Base-by-base conservation (phyloP, 2,113 vertebrate species). In the Condylura cristata region DNA sequence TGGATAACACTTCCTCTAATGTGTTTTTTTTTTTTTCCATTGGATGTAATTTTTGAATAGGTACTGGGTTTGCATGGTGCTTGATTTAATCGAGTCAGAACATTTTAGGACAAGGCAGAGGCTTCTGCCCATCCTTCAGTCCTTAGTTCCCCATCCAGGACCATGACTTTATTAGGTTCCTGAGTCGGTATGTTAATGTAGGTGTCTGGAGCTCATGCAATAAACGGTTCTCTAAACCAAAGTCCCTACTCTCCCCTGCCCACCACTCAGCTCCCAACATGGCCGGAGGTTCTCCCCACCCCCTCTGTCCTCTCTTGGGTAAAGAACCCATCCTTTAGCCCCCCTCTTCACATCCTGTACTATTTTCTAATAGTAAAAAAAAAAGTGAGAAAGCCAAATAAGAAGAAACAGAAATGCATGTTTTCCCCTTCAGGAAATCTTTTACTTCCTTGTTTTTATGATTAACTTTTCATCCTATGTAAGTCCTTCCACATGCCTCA, bases 41-140 rank as follows among this genome's bases (percentile, higher is more conserved):
- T 2, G 6, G 76, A 44, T 94, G 51, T 34, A 79, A 46, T 37
- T 72, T 94, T 94, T 22, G 8, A 66, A 37, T 66, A 39, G 44
- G 34, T 81, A 74, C 51, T 75, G 75, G 53, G 71, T 56, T 71
- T 39, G 6, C 34, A 32, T 58, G 44, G 82, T 80, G 17, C 51
- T 90, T 96, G 75, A 91, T 39, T 79, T 44, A 79, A 91, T 86
- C 79, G 37, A 63, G 53, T 26, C 41, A 63, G 79, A 86, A 18
- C 34, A 16, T 56, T 91, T 78, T 9, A 48, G 63, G 4, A 6
- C 58, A 89, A 44, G 86, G 34, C 60, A 41, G 14, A 20, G 78
- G 13, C 48, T 32, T 89, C 28, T 82, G 1, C 10, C 48, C 14
- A n/a, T 60, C 46, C 24, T 78, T 37, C 22, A 74, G 26, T 28